Evolutionary conservation across 2,113 vertebrate species (phyloP), one percentile per base, ranked within the genome.

Genomic region (Chaetura pelagica): DNA sequence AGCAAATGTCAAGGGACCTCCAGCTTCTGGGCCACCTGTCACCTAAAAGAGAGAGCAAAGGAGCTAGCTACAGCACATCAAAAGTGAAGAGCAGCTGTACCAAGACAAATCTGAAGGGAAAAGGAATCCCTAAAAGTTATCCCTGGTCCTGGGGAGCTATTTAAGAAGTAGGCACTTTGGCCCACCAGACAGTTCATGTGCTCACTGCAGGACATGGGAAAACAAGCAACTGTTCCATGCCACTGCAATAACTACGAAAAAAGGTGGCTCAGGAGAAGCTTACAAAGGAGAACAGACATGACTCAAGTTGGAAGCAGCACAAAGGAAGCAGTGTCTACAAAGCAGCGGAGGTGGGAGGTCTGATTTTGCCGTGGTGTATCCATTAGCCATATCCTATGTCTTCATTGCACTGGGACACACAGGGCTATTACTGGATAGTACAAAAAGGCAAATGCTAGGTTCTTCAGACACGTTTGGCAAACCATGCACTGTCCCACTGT

Each of bases 1-100:
- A 17, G 40, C 6, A n/a, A 52, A 67, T 7, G 30, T 4, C 8
- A 15, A 67, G 51, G 87, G 46, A 46, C 32, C n/a, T 63, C 29
- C 7, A 11, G 49, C 42, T 79, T 34, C 34, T 42, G 58, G 54
- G 42, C 10, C 0, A 1, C 78, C 30, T 58, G 30, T 42, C 1
- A 0, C 4, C 10, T 59, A 18, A 30, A 35, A 61, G 20, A 69
- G 66, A 40, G 66, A 40, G 22, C 0, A 0, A 69, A 73, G 66
- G 44, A 66, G 20, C 58, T 38, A 48, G 46, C 55, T 61, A 63
- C 18, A 61, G 62, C 51, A 61, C 62, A 75, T 19, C 40, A 42
- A 7, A 73, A 58, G 26, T 17, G 27, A 64, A 27, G 34, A 44
- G 72, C 61, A 54, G 57, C 57, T 66, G 29, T 51, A 71, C 8